Conservation (phyloP, 2,113 vertebrate species). For the Aptenodytes forsteri region DNA sequence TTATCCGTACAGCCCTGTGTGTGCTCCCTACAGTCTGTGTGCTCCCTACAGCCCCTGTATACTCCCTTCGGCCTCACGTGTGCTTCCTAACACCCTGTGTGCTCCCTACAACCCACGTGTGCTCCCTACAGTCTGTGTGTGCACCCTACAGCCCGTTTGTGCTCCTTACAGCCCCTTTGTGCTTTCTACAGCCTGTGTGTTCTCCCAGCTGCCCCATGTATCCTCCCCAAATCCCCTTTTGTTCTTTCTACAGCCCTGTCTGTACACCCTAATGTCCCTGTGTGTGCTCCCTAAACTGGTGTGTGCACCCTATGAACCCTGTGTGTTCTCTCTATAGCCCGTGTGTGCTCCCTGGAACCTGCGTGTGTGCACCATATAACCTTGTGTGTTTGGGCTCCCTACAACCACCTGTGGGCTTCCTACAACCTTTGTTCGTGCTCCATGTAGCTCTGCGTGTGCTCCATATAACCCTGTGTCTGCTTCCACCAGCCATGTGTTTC, state of each 20-base stretch:
- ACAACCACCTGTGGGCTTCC: neutral
- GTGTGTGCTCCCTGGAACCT: too few relatives aligned
- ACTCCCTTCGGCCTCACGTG: neutral
- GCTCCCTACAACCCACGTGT: neutral
- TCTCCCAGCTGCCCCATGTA: neutral
- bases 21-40: neutral
- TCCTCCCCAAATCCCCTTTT: neutral
- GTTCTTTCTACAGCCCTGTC: neutral
- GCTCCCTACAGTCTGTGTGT: neutral
- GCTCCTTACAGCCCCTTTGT: neutral
- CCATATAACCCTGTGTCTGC: neutral
- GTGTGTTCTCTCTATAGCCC: neutral
- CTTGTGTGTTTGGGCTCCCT: neutral
- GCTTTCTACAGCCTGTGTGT: neutral
- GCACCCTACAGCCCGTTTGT: neutral
- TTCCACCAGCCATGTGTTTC: rapidly evolving
- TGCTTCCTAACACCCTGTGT: neutral
- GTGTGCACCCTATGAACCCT: neutral
- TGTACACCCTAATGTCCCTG: neutral
- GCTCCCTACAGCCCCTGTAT: neutral
- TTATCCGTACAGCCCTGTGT: neutral
- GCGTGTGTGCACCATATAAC: neutral
- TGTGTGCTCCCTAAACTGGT: neutral
- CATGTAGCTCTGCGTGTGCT: too few relatives aligned
- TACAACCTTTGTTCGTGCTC: too few relatives aligned